Percentiles rank a stretch among this genome's conserved stretches.
Evolutionary conservation across 2,113 vertebrate species (phyloP).

Genomic region (Notechis scutatus): DNA sequence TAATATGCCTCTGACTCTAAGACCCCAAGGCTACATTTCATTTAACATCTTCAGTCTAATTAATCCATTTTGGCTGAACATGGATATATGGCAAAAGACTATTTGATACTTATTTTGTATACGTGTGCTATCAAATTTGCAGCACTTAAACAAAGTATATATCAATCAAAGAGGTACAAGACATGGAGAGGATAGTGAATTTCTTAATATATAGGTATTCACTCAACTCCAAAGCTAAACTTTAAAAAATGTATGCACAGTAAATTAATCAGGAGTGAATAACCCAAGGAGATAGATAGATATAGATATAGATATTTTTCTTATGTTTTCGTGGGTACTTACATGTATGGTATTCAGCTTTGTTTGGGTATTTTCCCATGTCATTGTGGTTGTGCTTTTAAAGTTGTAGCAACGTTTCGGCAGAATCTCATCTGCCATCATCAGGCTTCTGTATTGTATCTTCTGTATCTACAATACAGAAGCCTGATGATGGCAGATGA

Average conservation of each 20-base stretch:
- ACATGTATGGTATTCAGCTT: no score
- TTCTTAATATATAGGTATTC: accelerated
- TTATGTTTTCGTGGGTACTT: no score
- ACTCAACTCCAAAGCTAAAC: accelerated
- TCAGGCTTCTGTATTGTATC: no score
- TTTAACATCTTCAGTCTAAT: accelerated
- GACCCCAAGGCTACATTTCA: accelerated
- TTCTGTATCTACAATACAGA: no score
- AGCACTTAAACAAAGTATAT: accelerated
- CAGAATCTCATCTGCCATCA: no score
- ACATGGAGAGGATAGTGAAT: background rate
- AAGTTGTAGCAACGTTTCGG: no score
- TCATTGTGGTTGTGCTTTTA: no score
- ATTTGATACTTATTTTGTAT: accelerated
- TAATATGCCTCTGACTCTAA: background rate
- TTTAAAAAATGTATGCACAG: background rate
- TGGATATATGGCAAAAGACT: accelerated
- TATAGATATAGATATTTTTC: no score
- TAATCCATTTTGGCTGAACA: background rate
- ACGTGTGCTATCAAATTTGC: background rate
- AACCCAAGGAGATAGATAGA: background rate
- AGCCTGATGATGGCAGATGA: no score
- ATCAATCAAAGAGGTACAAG: background rate
- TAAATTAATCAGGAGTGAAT: background rate
- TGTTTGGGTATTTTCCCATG: no score